A percentile compares a stretch with the other conserved stretches of the same genome.
phyloP scores from a whole-genome alignment of 2,888 invertebrate species.

The Pyrgus malvae region DNA sequence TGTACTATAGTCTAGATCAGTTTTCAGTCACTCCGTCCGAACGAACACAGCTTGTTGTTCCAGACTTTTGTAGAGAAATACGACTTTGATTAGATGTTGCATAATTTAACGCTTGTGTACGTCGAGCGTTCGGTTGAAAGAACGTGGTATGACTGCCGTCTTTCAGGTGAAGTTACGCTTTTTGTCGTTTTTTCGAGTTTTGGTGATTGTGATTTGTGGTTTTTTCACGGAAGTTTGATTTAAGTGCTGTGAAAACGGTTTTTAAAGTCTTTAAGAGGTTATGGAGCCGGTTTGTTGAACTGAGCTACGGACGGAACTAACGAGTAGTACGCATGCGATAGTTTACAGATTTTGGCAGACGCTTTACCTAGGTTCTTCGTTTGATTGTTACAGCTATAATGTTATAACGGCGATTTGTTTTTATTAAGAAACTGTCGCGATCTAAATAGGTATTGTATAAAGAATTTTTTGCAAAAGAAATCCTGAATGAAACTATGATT shows the following conservation, averaged over 20 bases:
- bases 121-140: constrained; percentile 57
- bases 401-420: background rate
- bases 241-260: too few species aligned
- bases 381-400: background rate
- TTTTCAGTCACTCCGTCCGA: constrained; percentile 28
- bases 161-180: constrained; percentile 49
- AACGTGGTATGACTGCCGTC: constrained; percentile 44
- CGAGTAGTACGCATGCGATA: constrained; percentile 18
- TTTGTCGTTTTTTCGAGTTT: constrained; percentile 2
- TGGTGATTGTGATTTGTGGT: background rate
- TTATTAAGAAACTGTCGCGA: constrained; percentile 13
- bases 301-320: background rate
- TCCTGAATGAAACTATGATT: too few species aligned
- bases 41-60: constrained; percentile 17
- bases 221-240: background rate
- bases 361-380: background rate
- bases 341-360: constrained; percentile 25
- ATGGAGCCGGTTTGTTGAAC: background rate
- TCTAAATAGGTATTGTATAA: too few species aligned
- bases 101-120: constrained; percentile 57
- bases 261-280: too few species aligned
- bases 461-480: too few species aligned
- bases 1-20: constrained; percentile 14
- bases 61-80: background rate
- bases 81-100: constrained; percentile 56